These are phyloP conservation scores for Chouioia cunea DNA, from an alignment of 2,888 invertebrate genomes.

Conservation along the genomic window DNA sequence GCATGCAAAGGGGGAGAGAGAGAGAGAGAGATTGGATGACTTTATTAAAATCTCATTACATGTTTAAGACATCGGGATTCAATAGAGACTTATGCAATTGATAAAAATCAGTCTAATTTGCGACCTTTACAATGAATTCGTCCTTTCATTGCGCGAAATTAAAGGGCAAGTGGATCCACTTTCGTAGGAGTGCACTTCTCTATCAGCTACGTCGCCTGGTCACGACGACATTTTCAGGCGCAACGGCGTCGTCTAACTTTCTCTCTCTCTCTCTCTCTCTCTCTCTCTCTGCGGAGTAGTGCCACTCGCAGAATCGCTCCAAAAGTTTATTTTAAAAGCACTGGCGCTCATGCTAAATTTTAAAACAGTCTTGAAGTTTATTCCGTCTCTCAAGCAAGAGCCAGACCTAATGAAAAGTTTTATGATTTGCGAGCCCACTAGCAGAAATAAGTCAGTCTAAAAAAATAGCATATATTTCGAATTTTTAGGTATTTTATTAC, in stretches of 20 bases:
- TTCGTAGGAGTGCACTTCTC: neutral
- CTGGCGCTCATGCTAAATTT: neutral
- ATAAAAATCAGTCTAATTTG: neutral
- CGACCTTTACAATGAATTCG: slow-evolving; percentile 12
- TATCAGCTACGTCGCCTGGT: slow-evolving; percentile 7
- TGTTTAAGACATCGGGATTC: neutral
- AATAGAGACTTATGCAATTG: neutral
- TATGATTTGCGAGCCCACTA: too few relatives aligned
- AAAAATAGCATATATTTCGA: too few relatives aligned
- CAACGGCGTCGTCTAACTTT: neutral
- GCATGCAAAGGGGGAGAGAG: too few relatives aligned
- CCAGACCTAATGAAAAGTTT: too few relatives aligned
- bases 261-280: neutral
- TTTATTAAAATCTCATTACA: too few relatives aligned
- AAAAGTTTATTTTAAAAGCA: slow-evolving; percentile 1
- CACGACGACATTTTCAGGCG: slow-evolving; percentile 20
- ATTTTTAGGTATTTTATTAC: too few relatives aligned
- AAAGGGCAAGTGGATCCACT: slow-evolving; percentile 10
- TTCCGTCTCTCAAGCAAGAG: too few relatives aligned
- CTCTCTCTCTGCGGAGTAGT: neutral
- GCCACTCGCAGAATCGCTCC: slow-evolving; percentile 10
- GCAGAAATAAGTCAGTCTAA: too few relatives aligned
- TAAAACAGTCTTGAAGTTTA: slow-evolving; percentile 11
- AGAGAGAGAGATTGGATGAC: too few relatives aligned
- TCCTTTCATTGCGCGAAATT: slow-evolving; percentile 16